Evolutionary conservation across 2,888 invertebrate genomes (phyloP).

Genomic region (Orthonychiurus folsomi): DNA sequence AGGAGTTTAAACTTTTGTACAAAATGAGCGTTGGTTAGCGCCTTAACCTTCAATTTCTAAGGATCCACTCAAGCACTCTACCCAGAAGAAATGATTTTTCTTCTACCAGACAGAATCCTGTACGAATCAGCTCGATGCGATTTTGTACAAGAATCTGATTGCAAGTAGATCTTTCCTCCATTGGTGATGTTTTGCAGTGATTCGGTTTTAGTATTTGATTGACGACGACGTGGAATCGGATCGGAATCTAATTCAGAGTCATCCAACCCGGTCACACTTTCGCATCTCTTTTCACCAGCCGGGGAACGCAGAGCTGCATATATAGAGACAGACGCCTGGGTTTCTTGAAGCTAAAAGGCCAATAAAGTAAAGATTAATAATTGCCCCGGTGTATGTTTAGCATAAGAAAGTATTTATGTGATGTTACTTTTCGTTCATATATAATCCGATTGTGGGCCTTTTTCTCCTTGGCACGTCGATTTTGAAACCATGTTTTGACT

Average conservation of each 20-base stretch:
- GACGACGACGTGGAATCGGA: background rate
- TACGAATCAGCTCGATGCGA: no score
- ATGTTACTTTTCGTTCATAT: background rate
- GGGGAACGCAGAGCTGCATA: conserved; percentile 19
- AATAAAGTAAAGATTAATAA: background rate
- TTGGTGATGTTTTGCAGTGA: background rate
- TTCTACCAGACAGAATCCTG: no score
- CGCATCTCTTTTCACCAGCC: conserved; percentile 20
- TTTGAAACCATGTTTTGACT: conserved; percentile 44
- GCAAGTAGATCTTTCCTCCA: background rate
- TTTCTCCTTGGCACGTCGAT: conserved; percentile 35
- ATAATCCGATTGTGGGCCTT: conserved; percentile 14
- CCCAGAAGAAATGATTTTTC: no score
- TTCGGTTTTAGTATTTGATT: background rate
- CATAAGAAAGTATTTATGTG: no score
- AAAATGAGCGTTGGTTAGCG: no score
- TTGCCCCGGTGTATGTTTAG: background rate
- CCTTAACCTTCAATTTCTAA: no score
- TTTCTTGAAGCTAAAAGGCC: no score
- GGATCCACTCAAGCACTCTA: no score
- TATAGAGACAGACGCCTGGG: conserved; percentile 9
- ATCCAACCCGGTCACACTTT: conserved; percentile 15
- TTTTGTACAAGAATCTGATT: no score
- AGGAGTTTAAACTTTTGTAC: no score
- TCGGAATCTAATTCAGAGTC: conserved; percentile 11